These are phyloP conservation scores for Trochalopteron elliotii DNA, from an alignment of 2,113 vertebrate species.

Conservation along the genomic window DNA sequence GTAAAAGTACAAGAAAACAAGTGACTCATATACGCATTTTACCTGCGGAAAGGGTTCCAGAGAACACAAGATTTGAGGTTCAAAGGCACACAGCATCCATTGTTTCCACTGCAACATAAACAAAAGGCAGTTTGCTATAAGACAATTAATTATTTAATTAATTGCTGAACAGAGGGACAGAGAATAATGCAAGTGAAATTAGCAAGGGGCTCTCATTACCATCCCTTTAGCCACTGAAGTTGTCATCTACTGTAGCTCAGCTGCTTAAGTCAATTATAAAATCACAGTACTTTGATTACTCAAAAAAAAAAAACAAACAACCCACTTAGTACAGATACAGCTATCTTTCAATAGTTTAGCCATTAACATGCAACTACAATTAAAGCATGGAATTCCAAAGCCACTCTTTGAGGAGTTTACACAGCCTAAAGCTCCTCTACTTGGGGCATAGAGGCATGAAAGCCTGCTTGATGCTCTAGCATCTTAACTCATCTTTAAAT, in stretches of 20 bases:
- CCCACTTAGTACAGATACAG: neutral
- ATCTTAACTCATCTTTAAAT: neutral
- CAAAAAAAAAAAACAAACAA: neutral
- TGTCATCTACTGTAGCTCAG: neutral
- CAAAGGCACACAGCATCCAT: neutral
- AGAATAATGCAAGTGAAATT: neutral
- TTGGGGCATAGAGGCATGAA: neutral
- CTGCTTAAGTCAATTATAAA: neutral
- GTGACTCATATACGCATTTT: neutral
- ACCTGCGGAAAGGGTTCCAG: neutral
- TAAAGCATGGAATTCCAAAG: neutral
- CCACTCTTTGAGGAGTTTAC: neutral
- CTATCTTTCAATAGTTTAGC: neutral
- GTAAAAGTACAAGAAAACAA: constrained; percentile 28
- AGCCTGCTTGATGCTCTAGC: neutral
- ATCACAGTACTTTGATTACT: neutral
- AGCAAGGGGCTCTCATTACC: neutral
- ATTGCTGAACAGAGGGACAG: neutral
- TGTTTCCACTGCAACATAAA: constrained; percentile 2
- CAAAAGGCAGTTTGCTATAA: neutral
- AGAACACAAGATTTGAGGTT: neutral
- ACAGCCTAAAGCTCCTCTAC: neutral
- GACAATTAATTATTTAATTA: neutral
- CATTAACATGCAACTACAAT: neutral
- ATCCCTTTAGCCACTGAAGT: neutral